Evolutionary conservation across 2,797 vertebrate genomes (phyloP), one percentile per base, ranked within the genome.

Genomic region (Xyrichtys novacula): DNA sequence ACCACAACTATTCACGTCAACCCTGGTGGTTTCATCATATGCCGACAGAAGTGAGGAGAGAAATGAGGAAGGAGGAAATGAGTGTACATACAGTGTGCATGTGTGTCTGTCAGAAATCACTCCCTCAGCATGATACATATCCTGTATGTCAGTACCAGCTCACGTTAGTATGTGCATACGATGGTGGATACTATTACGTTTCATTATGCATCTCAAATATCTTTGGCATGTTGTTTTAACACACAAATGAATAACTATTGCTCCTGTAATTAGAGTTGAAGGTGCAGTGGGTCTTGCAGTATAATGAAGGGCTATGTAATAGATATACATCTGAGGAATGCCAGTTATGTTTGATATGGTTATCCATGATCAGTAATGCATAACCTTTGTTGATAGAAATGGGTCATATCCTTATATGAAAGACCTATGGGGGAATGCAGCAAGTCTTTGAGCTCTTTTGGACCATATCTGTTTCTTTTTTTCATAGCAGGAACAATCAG

Each of bases 1-100:
- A 0, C 78, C 63, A n/a, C 72, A 77, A 11, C 26, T 34, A 76
- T 71, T 74, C n/a, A 22, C 23, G 26, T 46, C 23, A 25, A 22
- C 17, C 34, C 14, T 6, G 15, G 47, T 26, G 19, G 40, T 55
- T 48, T 71, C 52, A 67, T 74, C 71, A 29, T 23, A 48, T 4
- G 29, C 17, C 1, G 34, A 71, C 39, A 70, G 47, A 83, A 43
- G 26, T 31, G 22, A 50, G 14, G 16, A 65, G 19, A 25, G 26
- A 53, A 59, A 54, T 16, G 16, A 25, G n/a, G 19, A 31, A 68
- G 57, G 39, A 16, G 11, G 68, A 71, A 78, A 58, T 49, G 34
- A 73, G 65, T 26, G 9, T 19, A 8, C 53, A 17, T 4, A n/a
- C n/a, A n/a, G 40, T 46, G 12, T 40, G 10, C 25, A 28, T 12